phyloP scores from a whole-genome alignment of 2,797 vertebrate genomes.

The Pteropus rufus region DNA sequence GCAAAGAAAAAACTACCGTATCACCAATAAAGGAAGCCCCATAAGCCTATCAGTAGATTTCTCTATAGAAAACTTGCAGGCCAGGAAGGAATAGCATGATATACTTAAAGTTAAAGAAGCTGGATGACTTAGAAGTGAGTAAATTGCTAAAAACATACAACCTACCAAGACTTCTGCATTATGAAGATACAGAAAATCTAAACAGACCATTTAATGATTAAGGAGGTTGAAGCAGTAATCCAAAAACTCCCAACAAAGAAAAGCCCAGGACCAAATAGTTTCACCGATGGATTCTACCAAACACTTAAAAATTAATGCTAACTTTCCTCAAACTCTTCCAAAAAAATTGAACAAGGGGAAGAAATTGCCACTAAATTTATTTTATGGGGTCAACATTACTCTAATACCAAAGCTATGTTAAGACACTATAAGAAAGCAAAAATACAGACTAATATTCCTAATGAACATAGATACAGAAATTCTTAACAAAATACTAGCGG shows the following conservation, averaged over 20 bases:
- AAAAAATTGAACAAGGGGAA: neutral
- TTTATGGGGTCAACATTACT: too few species aligned
- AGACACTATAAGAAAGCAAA: too few species aligned
- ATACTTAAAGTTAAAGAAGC: neutral
- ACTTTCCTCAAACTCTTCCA: neutral
- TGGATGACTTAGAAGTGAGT: too few species aligned
- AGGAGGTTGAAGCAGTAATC: neutral
- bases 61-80: neutral
- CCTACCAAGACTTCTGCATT: neutral
- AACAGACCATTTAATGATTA: neutral
- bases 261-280: neutral
- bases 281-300: neutral
- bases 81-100: neutral
- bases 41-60: neutral
- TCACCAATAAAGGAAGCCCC: too few species aligned
- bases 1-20: neutral
- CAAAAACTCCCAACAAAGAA: neutral
- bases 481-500: neutral
- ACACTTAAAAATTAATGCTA: neutral
- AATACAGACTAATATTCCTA: neutral
- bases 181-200: neutral
- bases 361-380: too few species aligned
- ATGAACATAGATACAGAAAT: neutral
- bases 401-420: too few species aligned
- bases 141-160: neutral